These are phyloP conservation scores for Ecliptopera silaceata DNA, from an alignment of 2,888 invertebrate species.

Conservation along the genomic window DNA sequence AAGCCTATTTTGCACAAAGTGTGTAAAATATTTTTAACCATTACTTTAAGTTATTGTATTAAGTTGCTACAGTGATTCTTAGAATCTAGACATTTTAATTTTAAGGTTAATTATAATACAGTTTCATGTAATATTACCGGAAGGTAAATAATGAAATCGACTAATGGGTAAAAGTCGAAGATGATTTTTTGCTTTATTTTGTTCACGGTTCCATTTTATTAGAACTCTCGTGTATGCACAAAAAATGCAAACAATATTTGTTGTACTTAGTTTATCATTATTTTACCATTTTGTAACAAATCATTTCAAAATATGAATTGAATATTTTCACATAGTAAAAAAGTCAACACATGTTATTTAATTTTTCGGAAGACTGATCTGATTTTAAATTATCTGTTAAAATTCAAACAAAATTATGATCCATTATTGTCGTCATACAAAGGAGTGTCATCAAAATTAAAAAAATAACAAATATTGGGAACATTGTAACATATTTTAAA, in stretches of 20 bases:
- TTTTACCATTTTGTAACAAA: background rate
- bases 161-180: slow-evolving; percentile 16
- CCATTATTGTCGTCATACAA: slow-evolving; percentile 26
- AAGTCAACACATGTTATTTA: slow-evolving; percentile 10
- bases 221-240: slow-evolving; percentile 15
- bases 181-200: background rate
- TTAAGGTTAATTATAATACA: slow-evolving; percentile 30
- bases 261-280: background rate
- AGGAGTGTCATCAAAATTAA: slow-evolving; percentile 44
- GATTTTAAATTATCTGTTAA: slow-evolving; percentile 39
- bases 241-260: slow-evolving; percentile 16
- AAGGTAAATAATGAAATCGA: slow-evolving; percentile 9
- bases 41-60: slow-evolving; percentile 33
- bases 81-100: slow-evolving; percentile 38
- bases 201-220: slow-evolving; percentile 10
- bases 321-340: slow-evolving; percentile 17
- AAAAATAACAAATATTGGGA: slow-evolving; percentile 82
- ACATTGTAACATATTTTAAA: slow-evolving; percentile 83
- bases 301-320: slow-evolving; percentile 27
- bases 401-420: slow-evolving; percentile 25
- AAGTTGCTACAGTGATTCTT: slow-evolving; percentile 39
- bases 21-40: slow-evolving; percentile 37
- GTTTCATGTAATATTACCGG: slow-evolving; percentile 25
- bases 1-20: slow-evolving; percentile 42
- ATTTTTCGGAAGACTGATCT: slow-evolving; percentile 61